phyloP scores from a whole-genome alignment of 2,797 vertebrate genomes.

The Aphelocoma californica region DNA sequence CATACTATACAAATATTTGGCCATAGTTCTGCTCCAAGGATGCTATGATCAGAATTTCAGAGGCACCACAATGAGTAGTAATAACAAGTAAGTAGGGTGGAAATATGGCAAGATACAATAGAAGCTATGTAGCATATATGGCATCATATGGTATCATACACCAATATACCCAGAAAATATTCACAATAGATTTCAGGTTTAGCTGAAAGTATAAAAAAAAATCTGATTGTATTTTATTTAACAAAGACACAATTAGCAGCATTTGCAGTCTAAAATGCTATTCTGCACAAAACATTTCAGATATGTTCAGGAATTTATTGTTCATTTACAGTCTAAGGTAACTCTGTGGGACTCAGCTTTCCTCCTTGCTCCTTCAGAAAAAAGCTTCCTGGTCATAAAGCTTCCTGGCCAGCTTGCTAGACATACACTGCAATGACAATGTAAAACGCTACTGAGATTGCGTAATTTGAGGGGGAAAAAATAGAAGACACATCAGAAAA shows the following conservation, averaged over 20 bases:
- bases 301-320: background rate
- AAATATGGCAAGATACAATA: background rate
- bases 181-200: background rate
- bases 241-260: background rate
- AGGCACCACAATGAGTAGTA: background rate
- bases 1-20: background rate
- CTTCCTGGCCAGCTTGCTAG: background rate
- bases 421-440: background rate
- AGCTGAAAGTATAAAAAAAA: background rate
- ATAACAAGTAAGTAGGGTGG: background rate
- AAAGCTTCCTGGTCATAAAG: background rate
- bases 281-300: background rate
- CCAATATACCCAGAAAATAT: background rate
- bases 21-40: background rate
- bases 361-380: background rate
- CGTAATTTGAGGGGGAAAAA: accelerated
- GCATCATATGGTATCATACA: background rate
- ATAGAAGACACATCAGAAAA: background rate
- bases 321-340: background rate
- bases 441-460: background rate
- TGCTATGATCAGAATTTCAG: background rate
- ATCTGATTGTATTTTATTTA: background rate
- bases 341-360: background rate
- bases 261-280: background rate
- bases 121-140: background rate